Evolutionary conservation across 2,113 vertebrate species (phyloP).

Genomic region (Thunnus maccoyii): DNA sequence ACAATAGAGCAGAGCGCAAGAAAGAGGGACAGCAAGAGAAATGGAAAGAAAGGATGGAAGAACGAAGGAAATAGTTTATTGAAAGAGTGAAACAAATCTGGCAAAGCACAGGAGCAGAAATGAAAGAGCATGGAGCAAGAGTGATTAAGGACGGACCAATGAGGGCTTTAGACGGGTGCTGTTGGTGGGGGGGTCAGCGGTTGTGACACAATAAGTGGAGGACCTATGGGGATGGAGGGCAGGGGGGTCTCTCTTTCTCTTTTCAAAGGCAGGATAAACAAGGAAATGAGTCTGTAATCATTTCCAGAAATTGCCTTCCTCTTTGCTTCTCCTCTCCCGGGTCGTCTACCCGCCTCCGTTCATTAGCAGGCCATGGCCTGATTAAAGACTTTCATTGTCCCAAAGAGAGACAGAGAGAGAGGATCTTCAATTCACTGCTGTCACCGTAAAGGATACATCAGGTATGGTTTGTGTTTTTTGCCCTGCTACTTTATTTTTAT

Average conservation of each 20-base stretch:
- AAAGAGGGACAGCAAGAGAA: constrained; percentile 61
- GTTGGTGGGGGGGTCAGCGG: constrained; percentile 45
- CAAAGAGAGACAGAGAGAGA: constrained; percentile 44
- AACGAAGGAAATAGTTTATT: constrained; percentile 78
- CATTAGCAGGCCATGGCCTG: constrained; percentile 84
- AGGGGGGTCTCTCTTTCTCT: constrained; percentile 68
- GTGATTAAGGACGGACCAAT: constrained; percentile 74
- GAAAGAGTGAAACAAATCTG: constrained; percentile 81
- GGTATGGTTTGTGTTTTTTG: constrained; percentile 40
- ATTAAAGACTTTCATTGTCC: constrained; percentile 84
- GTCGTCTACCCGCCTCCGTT: constrained; percentile 80
- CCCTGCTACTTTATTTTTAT: constrained; percentile 14
- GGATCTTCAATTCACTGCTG: constrained; percentile 53
- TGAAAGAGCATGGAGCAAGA: constrained; percentile 71
- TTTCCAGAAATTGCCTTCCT: constrained; percentile 88
- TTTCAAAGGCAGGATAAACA: constrained; percentile 87
- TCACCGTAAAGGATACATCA: constrained; percentile 43
- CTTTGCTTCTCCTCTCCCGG: constrained; percentile 73
- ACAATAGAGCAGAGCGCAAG: constrained; percentile 72
- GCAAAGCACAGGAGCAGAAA: constrained; percentile 72
- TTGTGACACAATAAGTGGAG: constrained; percentile 76
- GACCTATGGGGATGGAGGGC: constrained; percentile 65
- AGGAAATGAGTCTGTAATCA: constrained; percentile 89
- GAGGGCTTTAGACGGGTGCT: constrained; percentile 55
- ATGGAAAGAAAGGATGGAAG: constrained; percentile 64